Evolutionary conservation across 2,113 vertebrate species (phyloP).

Genomic region (Rhinolophus sinicus): DNA sequence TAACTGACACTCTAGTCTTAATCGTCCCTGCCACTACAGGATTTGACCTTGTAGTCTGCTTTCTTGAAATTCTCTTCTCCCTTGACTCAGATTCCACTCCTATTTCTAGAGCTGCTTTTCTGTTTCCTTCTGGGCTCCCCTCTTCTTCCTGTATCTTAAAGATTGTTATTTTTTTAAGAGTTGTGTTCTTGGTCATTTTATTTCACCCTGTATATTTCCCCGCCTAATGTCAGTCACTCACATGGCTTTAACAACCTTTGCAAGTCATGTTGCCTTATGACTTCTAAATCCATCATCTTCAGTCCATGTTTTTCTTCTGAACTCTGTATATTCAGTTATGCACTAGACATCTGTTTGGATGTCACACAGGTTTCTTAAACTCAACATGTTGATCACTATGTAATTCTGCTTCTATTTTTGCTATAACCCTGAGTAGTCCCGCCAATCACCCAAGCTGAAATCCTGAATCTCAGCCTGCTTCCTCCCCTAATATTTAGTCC

Average conservation of each 20-base stretch:
- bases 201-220: neutral
- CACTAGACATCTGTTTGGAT: neutral
- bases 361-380: neutral
- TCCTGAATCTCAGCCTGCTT: neutral
- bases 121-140: neutral
- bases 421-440: neutral
- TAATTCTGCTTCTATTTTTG: neutral
- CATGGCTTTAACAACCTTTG: neutral
- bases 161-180: neutral
- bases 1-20: neutral
- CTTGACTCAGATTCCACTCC: neutral
- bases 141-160: neutral
- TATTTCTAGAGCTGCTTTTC: neutral
- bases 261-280: neutral
- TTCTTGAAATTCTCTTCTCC: constrained; percentile 1
- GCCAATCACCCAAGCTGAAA: neutral
- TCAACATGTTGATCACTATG: neutral
- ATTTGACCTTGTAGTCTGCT: neutral
- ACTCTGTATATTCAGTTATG: neutral
- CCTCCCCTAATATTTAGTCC: neutral
- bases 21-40: neutral
- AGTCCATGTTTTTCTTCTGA: neutral
- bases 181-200: neutral
- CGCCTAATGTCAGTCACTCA: neutral
- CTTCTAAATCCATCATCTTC: neutral